Evolutionary conservation across 2,888 invertebrate species (phyloP), one percentile per base, ranked within the genome.

Genomic region (Habroteleia sp.): DNA sequence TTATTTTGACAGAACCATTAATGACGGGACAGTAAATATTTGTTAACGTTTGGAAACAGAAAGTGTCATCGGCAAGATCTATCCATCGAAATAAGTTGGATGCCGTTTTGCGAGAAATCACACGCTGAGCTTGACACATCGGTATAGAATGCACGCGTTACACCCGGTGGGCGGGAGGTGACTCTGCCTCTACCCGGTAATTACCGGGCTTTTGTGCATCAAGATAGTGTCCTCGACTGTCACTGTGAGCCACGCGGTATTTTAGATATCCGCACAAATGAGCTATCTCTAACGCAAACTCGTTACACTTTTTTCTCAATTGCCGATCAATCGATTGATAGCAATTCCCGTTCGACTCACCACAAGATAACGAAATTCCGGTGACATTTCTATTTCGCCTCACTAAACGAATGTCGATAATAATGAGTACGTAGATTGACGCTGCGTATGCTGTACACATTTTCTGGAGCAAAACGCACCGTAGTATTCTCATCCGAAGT

Each of bases 221-320:
- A 72, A 72, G 72, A 65, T 72, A 66, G 33, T 63, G 56, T 54
- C 56, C 50, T 63, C 54, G 42, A 63, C 48, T 72, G 72, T 39
- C 56, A 63, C 56, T 63, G 54, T 56, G 63, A 72, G 39, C 58
- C 48, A 25, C 42, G 20, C 52, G 17, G 52, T 20, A 69, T 60
- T 60, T 52, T 52, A 16, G 50, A 37, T 50, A 41, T 35, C 56
- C 42, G 60, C 37, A 37, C 44, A 69, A 69, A 60, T 52, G 44
- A 60, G 52, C 50, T 44, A 44, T 58, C 37, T 41, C 39, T 27
- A 11, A n/a, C 48, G 41, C 50, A 39, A 54, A 11, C 27, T 44
- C 39, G 52, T 66, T 50, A 65, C 42, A n/a, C 3, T 42, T 56
- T 63, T 52, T 50, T 20, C 10, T 16, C 13, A 5, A 8, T 46